These are phyloP conservation scores for Megalurothrips usitatus DNA, from an alignment of 2,888 invertebrate species.

Conservation along the genomic window DNA sequence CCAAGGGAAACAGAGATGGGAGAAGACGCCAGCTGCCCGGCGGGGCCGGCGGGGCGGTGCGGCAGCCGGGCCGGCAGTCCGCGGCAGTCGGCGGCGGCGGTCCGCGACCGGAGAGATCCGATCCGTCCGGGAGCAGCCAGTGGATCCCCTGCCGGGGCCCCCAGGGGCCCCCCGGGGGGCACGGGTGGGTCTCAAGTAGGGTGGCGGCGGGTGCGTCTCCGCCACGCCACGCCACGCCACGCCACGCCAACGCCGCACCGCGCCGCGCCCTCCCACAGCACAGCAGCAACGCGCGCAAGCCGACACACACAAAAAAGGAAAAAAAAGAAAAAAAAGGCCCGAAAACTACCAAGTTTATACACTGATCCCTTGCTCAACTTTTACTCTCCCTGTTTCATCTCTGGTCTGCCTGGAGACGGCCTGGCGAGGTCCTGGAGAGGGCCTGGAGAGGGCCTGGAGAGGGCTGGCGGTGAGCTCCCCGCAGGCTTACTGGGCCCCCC, in stretches of 20 bases:
- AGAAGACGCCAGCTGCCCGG: too few relatives aligned
- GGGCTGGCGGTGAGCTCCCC: too few relatives aligned
- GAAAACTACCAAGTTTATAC: constrained; percentile 12
- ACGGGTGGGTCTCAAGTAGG: background rate
- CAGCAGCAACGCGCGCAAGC: too few relatives aligned
- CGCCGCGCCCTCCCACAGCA: too few relatives aligned
- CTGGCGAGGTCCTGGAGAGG: too few relatives aligned
- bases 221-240: background rate
- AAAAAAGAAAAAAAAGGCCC: background rate
- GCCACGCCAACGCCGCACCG: background rate
- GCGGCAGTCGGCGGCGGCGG: background rate
- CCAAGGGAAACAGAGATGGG: too few relatives aligned
- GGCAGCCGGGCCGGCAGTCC: too few relatives aligned
- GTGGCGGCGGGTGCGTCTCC: background rate
- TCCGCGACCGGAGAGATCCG: background rate
- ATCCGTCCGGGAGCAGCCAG: background rate
- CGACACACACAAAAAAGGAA: too few relatives aligned
- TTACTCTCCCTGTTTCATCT: background rate
- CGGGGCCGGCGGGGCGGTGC: background rate
- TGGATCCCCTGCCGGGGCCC: background rate
- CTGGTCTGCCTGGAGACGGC: too few relatives aligned
- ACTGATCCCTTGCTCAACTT: background rate
- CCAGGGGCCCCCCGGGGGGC: background rate
- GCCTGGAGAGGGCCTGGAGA: too few relatives aligned
- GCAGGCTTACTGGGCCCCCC: too few relatives aligned